phyloP scores from a whole-genome alignment of 2,888 invertebrate species.

The Oscheius sp. region DNA sequence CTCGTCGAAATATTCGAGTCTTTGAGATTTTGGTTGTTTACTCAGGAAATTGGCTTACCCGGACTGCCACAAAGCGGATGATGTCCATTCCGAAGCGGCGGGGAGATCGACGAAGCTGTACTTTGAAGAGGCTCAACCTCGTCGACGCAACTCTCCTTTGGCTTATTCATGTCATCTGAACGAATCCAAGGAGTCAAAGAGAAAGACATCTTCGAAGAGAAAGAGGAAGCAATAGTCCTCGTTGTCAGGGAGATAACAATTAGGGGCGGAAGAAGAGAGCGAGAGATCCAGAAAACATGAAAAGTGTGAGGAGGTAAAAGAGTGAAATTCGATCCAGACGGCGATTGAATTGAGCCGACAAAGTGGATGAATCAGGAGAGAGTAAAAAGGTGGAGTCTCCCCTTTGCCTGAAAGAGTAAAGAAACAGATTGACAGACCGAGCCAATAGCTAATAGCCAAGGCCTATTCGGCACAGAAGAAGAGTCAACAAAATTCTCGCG shows the following conservation, averaged over 20 bases:
- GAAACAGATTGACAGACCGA: too few relatives aligned
- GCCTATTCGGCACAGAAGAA: too few relatives aligned
- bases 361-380: neutral
- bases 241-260: conserved; percentile 20
- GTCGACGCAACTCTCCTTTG: conserved; percentile 23
- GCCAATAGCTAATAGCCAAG: too few relatives aligned
- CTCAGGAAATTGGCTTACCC: neutral
- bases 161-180: conserved; percentile 22
- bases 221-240: neutral
- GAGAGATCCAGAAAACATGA: neutral
- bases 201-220: neutral
- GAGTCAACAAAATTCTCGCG: conserved; percentile 22
- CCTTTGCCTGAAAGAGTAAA: neutral
- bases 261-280: neutral
- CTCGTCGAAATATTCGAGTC: too few relatives aligned
- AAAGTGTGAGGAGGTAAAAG: conserved; percentile 1
- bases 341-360: neutral
- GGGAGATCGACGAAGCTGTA: neutral
- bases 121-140: conserved; percentile 26
- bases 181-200: neutral
- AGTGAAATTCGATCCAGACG: neutral
- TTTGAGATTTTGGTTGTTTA: neutral
- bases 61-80: conserved; percentile 18
- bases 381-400: neutral
- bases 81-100: neutral